Base-by-base conservation (phyloP, 2,888 invertebrate species). In the Acanthopleura granulata region DNA sequence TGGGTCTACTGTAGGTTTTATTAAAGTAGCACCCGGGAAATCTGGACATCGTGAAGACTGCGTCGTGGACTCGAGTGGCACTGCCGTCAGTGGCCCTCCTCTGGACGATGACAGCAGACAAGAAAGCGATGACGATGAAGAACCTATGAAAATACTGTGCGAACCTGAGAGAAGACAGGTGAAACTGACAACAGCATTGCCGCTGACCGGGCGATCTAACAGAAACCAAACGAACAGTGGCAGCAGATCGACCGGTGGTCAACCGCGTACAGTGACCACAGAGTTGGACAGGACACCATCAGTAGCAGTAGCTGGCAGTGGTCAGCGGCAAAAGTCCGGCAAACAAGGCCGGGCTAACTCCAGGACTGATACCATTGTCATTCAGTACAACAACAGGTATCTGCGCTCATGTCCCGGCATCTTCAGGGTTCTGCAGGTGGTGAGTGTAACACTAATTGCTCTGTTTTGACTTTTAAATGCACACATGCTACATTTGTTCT, bases 381-480 rank as follows among this genome's bases (percentile, higher is more conserved):
- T 81, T n/a, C 72, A 75, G 12, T 76, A 77, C 57, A 77, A 81
- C 70, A 62, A 76, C 4, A 62, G 77, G 18, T 81, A 79, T 72
- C 72, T 81, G 14, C 49, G 72, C 16, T 76, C 81, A 1, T 84
- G 82, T 73, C 73, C 49, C 61, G 84, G 82, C 14, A 70, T 82
- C 49, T 73, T 84, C 25, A 77, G 81, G 27, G 50, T 83, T 40
- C 29, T 82, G 18, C 84, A 83, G 72, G 72, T 83, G 72, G 84
- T 84, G 73, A 79, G 81, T 57, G 57, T 22, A 57, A 66, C 14
- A 16, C 22, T 27, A 12, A 27, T 27, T 27, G 66, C 6, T 27
- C 22, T n/a, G 57, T n/a, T 12, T 51, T 51, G 18, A 14, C 18
- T 51, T 51, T 18, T 57, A 57, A 57, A 57, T 18, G 57, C 12